A percentile compares a stretch with the other conserved stretches of the same genome.
phyloP scores from a whole-genome alignment of 2,888 invertebrate species.

The Gibbula magus region DNA sequence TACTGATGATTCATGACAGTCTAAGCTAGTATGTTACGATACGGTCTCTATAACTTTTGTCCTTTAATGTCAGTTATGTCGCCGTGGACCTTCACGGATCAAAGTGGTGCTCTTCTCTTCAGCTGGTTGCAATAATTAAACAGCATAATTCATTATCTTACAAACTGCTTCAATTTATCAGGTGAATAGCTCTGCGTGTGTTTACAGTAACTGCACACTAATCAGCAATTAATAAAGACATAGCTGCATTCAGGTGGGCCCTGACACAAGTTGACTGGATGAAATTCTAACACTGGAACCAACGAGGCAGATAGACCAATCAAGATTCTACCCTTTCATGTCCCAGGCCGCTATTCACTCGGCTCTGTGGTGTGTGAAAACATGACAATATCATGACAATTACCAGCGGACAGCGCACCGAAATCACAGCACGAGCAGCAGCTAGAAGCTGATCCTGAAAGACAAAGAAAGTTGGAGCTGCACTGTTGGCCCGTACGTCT shows the following conservation, averaged over 20 bases:
- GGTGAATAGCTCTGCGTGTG: constrained; percentile 1
- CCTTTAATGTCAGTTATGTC: no score
- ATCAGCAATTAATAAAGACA: constrained; percentile 10
- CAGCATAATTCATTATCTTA: background rate
- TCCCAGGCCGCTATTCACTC: background rate
- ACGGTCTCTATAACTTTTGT: no score
- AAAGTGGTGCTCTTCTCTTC: no score
- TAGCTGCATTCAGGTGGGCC: background rate
- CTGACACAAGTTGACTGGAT: background rate
- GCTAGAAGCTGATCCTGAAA: background rate
- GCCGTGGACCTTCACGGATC: no score
- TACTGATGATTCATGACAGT: no score
- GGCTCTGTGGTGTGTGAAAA: constrained; percentile 10
- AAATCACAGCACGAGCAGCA: constrained; percentile 1
- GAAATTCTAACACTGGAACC: background rate
- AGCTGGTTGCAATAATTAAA: background rate
- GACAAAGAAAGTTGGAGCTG: background rate
- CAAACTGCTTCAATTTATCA: constrained; percentile 10
- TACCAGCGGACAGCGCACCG: background rate
- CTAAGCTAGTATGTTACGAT: no score
- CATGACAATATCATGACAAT: constrained; percentile 21
- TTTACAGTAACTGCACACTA: constrained; percentile 1
- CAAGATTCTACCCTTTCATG: constrained; percentile 5
- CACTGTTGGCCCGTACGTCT: background rate
- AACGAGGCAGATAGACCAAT: constrained; percentile 10